Conservation (phyloP, 2,797 vertebrate species). For the Pteropus rufus region DNA sequence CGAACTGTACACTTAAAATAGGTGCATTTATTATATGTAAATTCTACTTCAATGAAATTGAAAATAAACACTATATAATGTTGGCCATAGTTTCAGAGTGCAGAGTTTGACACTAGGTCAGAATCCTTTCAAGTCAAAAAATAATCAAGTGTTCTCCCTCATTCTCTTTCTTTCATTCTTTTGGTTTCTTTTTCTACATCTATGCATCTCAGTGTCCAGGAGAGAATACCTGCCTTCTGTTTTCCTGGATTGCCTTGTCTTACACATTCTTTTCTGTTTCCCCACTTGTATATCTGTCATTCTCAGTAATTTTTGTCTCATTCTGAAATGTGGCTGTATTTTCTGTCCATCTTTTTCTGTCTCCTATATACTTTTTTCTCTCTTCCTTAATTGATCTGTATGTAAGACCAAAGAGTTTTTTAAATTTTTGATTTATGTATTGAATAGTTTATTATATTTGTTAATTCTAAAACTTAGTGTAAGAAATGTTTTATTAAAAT, state of each 20-base stretch:
- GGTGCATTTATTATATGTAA: background rate
- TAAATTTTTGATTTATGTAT: background rate
- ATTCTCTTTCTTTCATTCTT: background rate
- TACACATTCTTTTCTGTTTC: background rate
- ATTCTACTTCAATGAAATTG: background rate
- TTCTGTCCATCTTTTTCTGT: background rate
- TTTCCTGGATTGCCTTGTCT: background rate
- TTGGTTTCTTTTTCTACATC: background rate
- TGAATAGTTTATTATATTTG: background rate
- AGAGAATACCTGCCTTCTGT: background rate
- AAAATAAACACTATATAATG: background rate
- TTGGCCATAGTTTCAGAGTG: background rate
- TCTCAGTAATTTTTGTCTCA: background rate
- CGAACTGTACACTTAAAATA: background rate
- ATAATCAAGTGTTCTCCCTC: background rate
- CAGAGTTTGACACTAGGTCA: background rate
- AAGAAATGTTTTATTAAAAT: constrained; percentile 1
- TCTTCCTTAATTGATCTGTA: background rate
- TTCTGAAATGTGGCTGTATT: background rate
- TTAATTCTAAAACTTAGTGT: background rate
- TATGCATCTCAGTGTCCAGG: background rate
- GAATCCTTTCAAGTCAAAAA: background rate
- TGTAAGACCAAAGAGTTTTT: background rate
- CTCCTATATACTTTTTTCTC: background rate
- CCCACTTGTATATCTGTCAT: background rate